Base-by-base conservation (phyloP, 2,888 invertebrate species). In the Sinodicranocentrus sp. region DNA sequence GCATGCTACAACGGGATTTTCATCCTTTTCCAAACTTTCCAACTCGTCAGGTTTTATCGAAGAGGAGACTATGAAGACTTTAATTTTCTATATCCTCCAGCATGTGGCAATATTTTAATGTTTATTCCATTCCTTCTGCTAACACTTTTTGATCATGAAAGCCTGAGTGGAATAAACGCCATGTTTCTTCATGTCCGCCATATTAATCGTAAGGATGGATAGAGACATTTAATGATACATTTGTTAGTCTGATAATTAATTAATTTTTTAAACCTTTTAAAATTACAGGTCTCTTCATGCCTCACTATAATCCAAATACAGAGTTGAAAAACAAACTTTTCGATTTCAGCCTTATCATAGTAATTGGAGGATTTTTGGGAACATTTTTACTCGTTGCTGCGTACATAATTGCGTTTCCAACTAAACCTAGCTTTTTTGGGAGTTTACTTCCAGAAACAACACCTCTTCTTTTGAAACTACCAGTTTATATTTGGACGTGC, bases 221-320 rank as follows among this genome's bases (percentile, higher is more conserved):
- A 48, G n/a, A 48, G 48, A n/a, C n/a, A n/a, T n/a, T n/a, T n/a
- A n/a, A n/a, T n/a, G n/a, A 10, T 6, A 3, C 3, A 10, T 2
- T 15, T 48, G n/a, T n/a, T n/a, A n/a, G n/a, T n/a, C n/a, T n/a
- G n/a, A n/a, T n/a, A n/a, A n/a, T n/a, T n/a, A n/a, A n/a, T n/a
- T n/a, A n/a, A n/a, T n/a, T 3, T 10, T 10, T 48, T 48, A 48
- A 10, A n/a, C 3, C 33, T 33, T 48, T 15, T n/a, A n/a, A 48
- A 48, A 10, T 48, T 48, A 8, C 13, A 43, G 21, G 48, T 15
- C 2, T 3, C 10, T 67, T 43, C 26, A 23, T 67, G 19, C 67
- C 67, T 1, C 1, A 19, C 67, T 23, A n/a, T 44, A 67, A 67
- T 67, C 67, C 67, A 15, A 44, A 67, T 23, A 67, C 43, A 23